Evolutionary conservation across 2,113 vertebrate species (phyloP).

Genomic region (Boleophthalmus pectinirostris): DNA sequence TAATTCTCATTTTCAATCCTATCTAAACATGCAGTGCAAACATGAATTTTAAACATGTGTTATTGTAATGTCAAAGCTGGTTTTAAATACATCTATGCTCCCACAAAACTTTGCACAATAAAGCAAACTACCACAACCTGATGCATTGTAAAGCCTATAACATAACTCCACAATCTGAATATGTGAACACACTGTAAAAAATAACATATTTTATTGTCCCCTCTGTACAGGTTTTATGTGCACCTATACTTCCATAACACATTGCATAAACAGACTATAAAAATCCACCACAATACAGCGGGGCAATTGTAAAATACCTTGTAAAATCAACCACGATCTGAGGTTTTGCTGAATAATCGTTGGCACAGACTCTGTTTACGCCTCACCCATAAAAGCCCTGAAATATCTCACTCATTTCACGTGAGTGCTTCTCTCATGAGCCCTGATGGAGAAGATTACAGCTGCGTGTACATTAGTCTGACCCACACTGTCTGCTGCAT

Average conservation of each 20-base stretch:
- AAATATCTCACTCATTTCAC: not conserved
- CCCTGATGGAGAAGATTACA: slow-evolving; percentile 25
- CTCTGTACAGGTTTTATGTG: not conserved
- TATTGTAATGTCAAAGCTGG: too few relatives aligned
- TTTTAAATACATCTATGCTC: too few relatives aligned
- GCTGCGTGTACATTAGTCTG: slow-evolving; percentile 19
- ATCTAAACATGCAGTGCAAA: too few relatives aligned
- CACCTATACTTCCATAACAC: not conserved
- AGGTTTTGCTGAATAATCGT: slow-evolving; percentile 1
- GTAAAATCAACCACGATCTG: not conserved
- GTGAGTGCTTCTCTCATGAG: slow-evolving; percentile 9
- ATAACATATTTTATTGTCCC: not conserved
- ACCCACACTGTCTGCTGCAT: not conserved
- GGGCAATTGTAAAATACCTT: not conserved
- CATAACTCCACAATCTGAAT: too few relatives aligned
- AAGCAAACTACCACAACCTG: too few relatives aligned
- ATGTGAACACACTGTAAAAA: too few relatives aligned
- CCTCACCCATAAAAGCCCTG: not conserved
- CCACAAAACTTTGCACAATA: too few relatives aligned
- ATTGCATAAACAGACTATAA: not conserved
- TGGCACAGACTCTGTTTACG: not conserved
- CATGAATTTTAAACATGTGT: too few relatives aligned
- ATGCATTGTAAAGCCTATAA: too few relatives aligned
- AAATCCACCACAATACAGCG: not conserved
- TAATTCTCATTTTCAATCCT: too few relatives aligned